Base-by-base conservation (phyloP, 2,113 vertebrate genomes). In the Tretioscincus oriximinensis region DNA sequence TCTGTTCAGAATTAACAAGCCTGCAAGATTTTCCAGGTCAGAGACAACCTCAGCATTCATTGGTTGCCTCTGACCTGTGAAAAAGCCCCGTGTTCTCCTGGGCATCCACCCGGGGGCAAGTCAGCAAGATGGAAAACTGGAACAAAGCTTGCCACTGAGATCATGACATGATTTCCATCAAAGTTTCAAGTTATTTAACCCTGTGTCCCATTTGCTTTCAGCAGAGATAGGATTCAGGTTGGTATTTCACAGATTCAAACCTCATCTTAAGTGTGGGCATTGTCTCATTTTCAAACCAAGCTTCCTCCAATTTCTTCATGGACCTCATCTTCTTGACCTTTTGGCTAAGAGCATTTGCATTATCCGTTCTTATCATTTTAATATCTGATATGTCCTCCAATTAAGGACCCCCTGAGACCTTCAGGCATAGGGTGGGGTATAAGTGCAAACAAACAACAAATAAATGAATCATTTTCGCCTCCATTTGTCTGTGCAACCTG, bases 21-120 rank as follows among this genome's bases (percentile, higher is more conserved):
- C 76, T 77, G 70, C 86, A 63, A 64, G 70, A 64, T 83, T 83
- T 81, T 81, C 61, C 77, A 83, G 2, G 58, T 65, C 71, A 61
- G 7, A 75, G 73, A 63, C 24, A 54, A 41, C 45, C 12, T 69
- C 26, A 22, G 60, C 51, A 49, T 61, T 68, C 0, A 0, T 82
- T 75, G 22, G 47, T 78, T 1, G 73, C 1, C 65, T 73, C 68
- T 51, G 6, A 73, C 61, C 77, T 72, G 31, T 45, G 73, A 81
- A 82, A 69, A n/a, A 79, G 12, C 31, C 20, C 18, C 70, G 60
- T 21, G 82, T 82, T 87, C 58, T 73, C 10, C 4, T 26, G 41
- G 80, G 41, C 60, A 67, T 49, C 2, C 63, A 4, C 31, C 65
- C 24, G 78, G n/a, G 45, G 26, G 18, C 35, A 26, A 68, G 54